Percentiles rank a stretch among this genome's conserved stretches.
Conservation (phyloP, 2,888 invertebrate species). For the Acrobasis consociella region DNA sequence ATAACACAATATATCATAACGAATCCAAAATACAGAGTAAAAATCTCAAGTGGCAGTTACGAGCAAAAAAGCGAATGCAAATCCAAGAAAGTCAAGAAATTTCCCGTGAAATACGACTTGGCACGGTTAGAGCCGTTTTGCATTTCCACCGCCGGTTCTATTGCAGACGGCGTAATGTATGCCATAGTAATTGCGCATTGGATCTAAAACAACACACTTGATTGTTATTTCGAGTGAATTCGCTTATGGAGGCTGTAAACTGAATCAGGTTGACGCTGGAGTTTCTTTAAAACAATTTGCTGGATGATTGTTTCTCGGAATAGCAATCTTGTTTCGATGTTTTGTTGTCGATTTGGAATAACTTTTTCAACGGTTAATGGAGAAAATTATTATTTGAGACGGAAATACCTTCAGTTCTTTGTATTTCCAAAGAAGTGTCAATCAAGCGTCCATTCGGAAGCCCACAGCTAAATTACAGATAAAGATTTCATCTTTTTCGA, state of each 20-base stretch:
- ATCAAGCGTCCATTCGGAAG: too few species aligned
- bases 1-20: neutral
- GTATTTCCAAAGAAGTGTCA: too few species aligned
- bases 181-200: slow-evolving; percentile 31
- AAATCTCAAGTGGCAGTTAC: neutral
- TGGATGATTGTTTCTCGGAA: neutral
- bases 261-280: neutral
- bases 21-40: neutral
- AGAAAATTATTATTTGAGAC: too few species aligned
- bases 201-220: slow-evolving; percentile 22
- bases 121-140: slow-evolving; percentile 33
- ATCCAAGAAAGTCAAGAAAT: slow-evolving; percentile 13
- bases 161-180: slow-evolving; percentile 29
- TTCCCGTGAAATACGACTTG: slow-evolving; percentile 23
- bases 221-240: slow-evolving; percentile 11
- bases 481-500: too few species aligned
- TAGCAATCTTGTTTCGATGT: neutral
- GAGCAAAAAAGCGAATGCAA: slow-evolving; percentile 11
- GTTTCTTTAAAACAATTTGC: neutral
- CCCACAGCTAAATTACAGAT: too few species aligned
- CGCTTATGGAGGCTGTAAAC: neutral
- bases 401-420: too few species aligned
- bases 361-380: neutral
- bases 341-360: neutral
- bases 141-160: slow-evolving; percentile 27